Base-by-base conservation (phyloP, 2,797 vertebrate genomes). In the Coranthus polyacanthus region DNA sequence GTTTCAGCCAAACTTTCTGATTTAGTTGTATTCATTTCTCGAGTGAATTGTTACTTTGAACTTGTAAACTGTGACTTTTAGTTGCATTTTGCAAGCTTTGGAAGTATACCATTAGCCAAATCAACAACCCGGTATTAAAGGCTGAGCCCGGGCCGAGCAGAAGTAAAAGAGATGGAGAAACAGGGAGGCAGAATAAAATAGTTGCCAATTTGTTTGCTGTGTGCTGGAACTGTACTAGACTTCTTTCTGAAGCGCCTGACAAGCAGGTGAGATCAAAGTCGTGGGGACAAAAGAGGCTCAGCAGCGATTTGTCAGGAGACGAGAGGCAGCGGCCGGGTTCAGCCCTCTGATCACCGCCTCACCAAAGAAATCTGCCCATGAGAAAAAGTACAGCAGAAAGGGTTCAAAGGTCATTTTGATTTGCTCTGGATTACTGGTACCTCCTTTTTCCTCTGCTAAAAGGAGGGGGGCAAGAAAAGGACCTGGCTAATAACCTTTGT, bases 221-320 rank as follows among this genome's bases (percentile, higher is more conserved):
- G 93, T 88, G 91, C 90, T 94, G 93, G 93, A 92, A 95, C 94
- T 95, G 95, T 96, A 96, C 93, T 75, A 92, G 94, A 90, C 90
- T 92, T 94, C 93, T 93, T 94, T 93, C 92, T 85, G 83, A 89
- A 88, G 88, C 86, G 88, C 82, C 92, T 96, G 96, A 96, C 95
- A 96, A 94, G 96, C 95, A 96, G 95, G 96, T 97, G 94, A 97
- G 95, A 97, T 97, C 96, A 97, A 96, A 98, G 95, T 86, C 78
- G 57, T 12, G 49, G 47, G 89, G 94, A 98, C 96, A 96, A 97
- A 97, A 92, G 96, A 92, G 93, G 90, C 95, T 96, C 95, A 95
- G 94, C 93, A 90, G 94, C 90, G 95, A 96, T 96, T 95, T 95
- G 96, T 95, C 95, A 96, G 90, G 92, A 94, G 95, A 96, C 91